Evolutionary conservation across 2,888 invertebrate genomes (phyloP).

Genomic region (Uloborus plumipes): DNA sequence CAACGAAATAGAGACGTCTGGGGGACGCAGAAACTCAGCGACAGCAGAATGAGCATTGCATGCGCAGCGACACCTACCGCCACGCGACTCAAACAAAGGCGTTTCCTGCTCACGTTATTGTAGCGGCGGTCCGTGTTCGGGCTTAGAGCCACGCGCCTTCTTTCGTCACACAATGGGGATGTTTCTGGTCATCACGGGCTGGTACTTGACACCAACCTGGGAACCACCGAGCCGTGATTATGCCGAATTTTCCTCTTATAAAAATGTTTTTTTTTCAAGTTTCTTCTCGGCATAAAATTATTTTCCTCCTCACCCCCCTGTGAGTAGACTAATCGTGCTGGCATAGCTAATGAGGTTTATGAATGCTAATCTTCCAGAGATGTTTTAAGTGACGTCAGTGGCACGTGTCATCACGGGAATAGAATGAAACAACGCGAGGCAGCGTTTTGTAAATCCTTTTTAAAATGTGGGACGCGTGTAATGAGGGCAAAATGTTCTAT

Average conservation of each 20-base stretch:
- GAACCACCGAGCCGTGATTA: constrained; percentile 50
- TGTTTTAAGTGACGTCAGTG: constrained; percentile 13
- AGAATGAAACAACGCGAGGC: too few species aligned
- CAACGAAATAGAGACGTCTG: constrained; percentile 54
- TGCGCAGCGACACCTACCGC: constrained; percentile 50
- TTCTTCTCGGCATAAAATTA: too few species aligned
- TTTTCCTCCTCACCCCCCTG: too few species aligned
- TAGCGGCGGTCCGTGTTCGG: constrained; percentile 17
- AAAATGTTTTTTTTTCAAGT: constrained; percentile 13
- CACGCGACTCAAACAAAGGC: constrained; percentile 47
- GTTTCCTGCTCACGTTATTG: background rate
- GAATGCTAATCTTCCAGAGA: constrained; percentile 21
- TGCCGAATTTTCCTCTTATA: constrained; percentile 22
- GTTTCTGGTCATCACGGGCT: constrained; percentile 27
- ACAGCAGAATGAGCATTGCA: constrained; percentile 46
- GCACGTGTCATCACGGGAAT: background rate
- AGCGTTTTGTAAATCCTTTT: background rate
- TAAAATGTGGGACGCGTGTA: background rate
- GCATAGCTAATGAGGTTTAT: constrained; percentile 40
- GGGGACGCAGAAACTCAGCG: constrained; percentile 20
- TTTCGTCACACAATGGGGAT: constrained; percentile 29
- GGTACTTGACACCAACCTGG: constrained; percentile 63
- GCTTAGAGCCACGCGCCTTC: constrained; percentile 37
- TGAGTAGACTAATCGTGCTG: background rate
- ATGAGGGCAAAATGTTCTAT: background rate